A percentile compares a stretch with the other conserved stretches of the same genome.
phyloP scores from a whole-genome alignment of 2,888 invertebrate species.

The Drosophila affinis region DNA sequence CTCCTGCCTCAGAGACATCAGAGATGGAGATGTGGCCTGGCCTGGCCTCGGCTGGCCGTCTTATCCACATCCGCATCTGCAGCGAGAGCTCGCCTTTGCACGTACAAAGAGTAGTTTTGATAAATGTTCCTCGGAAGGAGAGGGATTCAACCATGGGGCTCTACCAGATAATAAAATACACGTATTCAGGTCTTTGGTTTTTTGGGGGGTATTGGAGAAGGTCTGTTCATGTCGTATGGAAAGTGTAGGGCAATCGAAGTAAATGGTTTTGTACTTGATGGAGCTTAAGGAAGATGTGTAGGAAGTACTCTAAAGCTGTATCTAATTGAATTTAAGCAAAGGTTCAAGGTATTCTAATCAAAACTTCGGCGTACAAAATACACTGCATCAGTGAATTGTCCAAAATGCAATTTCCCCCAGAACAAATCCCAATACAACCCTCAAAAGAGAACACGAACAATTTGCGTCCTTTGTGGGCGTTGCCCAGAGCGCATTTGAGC shows the following conservation, averaged over 20 bases:
- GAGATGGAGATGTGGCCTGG: constrained; percentile 20
- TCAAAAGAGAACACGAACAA: constrained; percentile 35
- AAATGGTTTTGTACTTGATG: neutral
- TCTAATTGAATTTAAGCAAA: neutral
- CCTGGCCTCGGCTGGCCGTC: neutral
- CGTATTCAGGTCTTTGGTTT: constrained; percentile 51
- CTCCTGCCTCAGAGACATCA: constrained; percentile 19
- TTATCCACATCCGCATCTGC: constrained; percentile 36
- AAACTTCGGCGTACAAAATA: neutral
- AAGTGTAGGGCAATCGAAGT: neutral
- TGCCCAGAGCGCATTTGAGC: constrained; percentile 48
- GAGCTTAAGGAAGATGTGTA: neutral
- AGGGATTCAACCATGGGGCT: neutral
- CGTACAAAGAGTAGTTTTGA: constrained; percentile 73
- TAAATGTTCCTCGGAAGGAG: constrained; percentile 59
- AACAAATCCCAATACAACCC: constrained; percentile 53
- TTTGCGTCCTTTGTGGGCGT: constrained; percentile 65
- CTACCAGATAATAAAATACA: constrained; percentile 69
- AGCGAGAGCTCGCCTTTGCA: constrained; percentile 39
- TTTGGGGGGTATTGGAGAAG: constrained; percentile 19
- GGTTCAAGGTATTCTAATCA: neutral
- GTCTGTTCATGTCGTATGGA: constrained; percentile 25
- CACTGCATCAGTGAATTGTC: constrained; percentile 50
- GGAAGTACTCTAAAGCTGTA: neutral
- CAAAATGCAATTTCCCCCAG: constrained; percentile 62